These are phyloP conservation scores for Macrophya alboannulata DNA, from an alignment of 2,888 invertebrate species.

Conservation along the genomic window DNA sequence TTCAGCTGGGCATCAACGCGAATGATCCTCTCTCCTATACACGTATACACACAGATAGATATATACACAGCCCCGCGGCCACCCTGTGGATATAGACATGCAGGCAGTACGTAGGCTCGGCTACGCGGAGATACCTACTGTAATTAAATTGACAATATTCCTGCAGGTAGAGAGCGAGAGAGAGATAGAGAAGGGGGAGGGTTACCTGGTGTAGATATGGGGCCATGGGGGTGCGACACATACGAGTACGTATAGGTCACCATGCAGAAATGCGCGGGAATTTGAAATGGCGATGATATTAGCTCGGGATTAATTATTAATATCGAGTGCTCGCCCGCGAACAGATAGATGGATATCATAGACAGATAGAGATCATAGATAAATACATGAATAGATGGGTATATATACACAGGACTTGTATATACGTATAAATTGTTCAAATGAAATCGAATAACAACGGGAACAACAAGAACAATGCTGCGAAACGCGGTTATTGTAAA, in stretches of 20 bases:
- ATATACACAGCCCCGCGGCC: neutral
- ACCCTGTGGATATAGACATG: neutral
- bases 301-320: constrained; percentile 72
- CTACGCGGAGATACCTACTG: constrained; percentile 6
- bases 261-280: neutral
- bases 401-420: neutral
- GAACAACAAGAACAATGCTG: too few relatives aligned
- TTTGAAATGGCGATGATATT: constrained; percentile 67
- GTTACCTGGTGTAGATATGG: neutral
- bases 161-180: constrained; percentile 7
- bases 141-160: constrained; percentile 50
- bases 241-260: neutral
- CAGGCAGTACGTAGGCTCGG: neutral
- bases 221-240: neutral
- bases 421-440: too few relatives aligned
- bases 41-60: neutral
- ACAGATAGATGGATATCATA: constrained; percentile 60
- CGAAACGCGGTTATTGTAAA: too few relatives aligned
- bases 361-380: constrained; percentile 2
- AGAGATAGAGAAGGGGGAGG: too few relatives aligned
- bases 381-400: neutral
- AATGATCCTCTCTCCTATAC: constrained; percentile 14
- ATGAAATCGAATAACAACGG: too few relatives aligned
- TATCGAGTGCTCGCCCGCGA: constrained; percentile 66
- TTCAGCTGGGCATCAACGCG: constrained; percentile 19